Evolutionary conservation across 2,888 invertebrate species (phyloP).

Genomic region (Leptogaster cylindrica): DNA sequence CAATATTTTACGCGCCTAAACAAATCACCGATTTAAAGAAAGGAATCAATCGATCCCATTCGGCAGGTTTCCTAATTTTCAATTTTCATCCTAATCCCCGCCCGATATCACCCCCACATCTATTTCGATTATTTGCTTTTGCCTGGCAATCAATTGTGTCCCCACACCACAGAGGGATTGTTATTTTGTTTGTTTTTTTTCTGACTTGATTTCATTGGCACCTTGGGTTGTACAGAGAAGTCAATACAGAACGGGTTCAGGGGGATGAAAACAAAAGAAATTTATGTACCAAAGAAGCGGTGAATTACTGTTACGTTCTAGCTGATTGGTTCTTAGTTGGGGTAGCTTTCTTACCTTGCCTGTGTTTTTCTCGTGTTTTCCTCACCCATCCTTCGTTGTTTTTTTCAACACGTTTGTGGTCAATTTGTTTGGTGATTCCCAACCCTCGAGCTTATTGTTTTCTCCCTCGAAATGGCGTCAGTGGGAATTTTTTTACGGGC

Average conservation of each 20-base stretch:
- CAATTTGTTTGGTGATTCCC: conserved; percentile 20
- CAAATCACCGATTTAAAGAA: conserved; percentile 21
- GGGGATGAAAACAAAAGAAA: conserved; percentile 40
- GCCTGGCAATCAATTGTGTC: conserved; percentile 44
- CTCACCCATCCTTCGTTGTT: background rate
- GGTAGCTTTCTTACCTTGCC: background rate
- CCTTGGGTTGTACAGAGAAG: background rate
- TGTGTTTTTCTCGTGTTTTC: background rate
- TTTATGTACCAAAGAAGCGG: conserved; percentile 45
- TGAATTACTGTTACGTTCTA: conserved; percentile 46
- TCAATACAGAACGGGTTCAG: conserved; percentile 4
- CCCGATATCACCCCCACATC: conserved; percentile 17
- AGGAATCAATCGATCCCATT: conserved; percentile 12
- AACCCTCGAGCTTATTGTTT: background rate
- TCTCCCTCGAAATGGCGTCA: background rate
- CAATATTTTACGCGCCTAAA: background rate
- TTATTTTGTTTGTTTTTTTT: conserved; percentile 26
- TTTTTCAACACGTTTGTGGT: conserved; percentile 37
- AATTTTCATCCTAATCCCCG: conserved; percentile 40
- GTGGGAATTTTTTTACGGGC: conserved; percentile 2
- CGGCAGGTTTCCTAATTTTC: conserved; percentile 43
- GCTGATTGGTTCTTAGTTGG: conserved; percentile 42
- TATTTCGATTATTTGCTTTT: conserved; percentile 45
- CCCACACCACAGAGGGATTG: background rate
- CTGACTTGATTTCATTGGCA: conserved; percentile 25